Base-by-base conservation (phyloP, 2,113 vertebrate genomes). In the Actenoides hombroni region DNA sequence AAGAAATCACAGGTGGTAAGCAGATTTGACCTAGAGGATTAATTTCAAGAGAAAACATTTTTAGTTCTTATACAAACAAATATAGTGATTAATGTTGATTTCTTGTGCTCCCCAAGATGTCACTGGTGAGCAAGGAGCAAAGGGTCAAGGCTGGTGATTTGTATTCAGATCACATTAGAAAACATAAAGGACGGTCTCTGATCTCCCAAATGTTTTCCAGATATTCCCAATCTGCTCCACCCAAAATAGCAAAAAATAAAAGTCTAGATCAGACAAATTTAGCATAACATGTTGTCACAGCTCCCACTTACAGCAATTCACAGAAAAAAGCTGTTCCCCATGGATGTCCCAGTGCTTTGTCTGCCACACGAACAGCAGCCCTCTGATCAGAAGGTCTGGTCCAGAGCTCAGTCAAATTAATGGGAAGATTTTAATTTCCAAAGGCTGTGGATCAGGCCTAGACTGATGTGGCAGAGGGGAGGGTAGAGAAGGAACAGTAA, bases 41-140 rank as follows among this genome's bases (percentile, higher is more conserved):
- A 35, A 86, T 84, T 92, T 86, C 15, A 90, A 92, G 31, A 60
- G 56, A 83, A 94, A 96, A 97, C 14, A 94, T 48, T 84, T 89
- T 80, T 81, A 81, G 80, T 67, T 81, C 29, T 69, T 92, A 68
- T 17, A 95, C 71, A 84, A 92, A 95, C 90, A 96, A 73, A 86
- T 64, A 57, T 3, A 46, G 46, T 53, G 65, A 92, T 79, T 83
- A 75, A 77, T 42, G 53, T 19, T 80, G 61, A 79, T 89, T 84
- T 90, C 69, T 90, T 16, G 3, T 83, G 75, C 37, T 73, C 39
- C 39, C 20, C 42, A 92, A 92, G 83, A 35, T 96, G 76, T 75
- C 65, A 57, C 35, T 84, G 68, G 67, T 83, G 33, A 92, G 64
- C 84, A 92, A 89, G 54, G 37, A 89, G 68, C 67, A 93, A 77